A percentile compares a stretch with the other conserved stretches of the same genome.
These are phyloP conservation scores for Silurus aristotelis DNA, from an alignment of 2,797 vertebrate genomes.

Conservation along the genomic window DNA sequence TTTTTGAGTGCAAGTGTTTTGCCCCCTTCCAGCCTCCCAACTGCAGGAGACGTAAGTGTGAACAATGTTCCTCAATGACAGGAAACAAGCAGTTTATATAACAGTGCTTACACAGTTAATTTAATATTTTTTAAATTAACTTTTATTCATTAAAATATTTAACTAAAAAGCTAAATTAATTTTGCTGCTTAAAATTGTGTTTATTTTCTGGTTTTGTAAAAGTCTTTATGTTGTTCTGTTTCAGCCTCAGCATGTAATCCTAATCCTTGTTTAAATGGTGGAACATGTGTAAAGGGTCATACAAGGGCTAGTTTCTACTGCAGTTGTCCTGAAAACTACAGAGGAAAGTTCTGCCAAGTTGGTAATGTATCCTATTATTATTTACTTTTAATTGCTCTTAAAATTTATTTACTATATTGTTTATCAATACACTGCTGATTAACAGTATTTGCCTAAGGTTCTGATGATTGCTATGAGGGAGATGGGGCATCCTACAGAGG, in stretches of 20 bases:
- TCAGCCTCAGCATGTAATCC: constrained; percentile 63
- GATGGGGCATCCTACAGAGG: constrained; percentile 66
- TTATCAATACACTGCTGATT: not conserved
- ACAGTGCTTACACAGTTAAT: not conserved
- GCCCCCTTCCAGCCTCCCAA: constrained; percentile 59
- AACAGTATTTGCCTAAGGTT: constrained; percentile 44
- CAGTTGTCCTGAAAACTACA: constrained; percentile 58
- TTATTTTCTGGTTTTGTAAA: not conserved
- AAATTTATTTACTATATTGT: not conserved
- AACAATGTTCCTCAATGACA: not conserved
- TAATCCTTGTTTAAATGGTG: constrained; percentile 68
- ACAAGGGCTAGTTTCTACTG: constrained; percentile 58
- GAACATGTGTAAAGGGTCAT: constrained; percentile 56
- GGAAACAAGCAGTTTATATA: not conserved
- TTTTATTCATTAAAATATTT: not conserved
- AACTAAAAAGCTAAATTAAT: not conserved
- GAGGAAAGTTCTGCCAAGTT: constrained; percentile 67
- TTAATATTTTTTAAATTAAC: not conserved
- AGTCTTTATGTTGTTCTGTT: not conserved
- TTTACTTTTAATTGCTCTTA: not conserved
- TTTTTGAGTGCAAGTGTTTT: constrained; percentile 68
- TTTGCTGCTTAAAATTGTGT: not conserved
- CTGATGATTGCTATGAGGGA: constrained; percentile 64
- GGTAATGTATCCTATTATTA: constrained; percentile 40
- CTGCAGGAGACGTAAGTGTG: constrained; percentile 64